These are phyloP conservation scores for Dasysyrphus tricinctus DNA, from an alignment of 2,888 invertebrate genomes.

Conservation along the genomic window DNA sequence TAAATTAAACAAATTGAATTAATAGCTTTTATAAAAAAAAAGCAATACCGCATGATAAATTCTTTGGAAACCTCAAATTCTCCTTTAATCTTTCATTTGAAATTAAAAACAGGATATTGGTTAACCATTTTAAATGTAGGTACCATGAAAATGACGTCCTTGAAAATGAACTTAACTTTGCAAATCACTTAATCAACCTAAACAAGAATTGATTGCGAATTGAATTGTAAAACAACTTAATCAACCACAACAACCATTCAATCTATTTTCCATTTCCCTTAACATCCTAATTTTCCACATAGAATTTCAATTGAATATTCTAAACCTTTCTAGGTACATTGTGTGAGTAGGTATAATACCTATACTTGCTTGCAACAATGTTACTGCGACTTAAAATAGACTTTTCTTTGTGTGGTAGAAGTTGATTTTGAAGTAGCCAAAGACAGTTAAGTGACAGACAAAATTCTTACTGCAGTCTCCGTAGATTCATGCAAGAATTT, in stretches of 20 bases:
- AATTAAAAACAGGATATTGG: background rate
- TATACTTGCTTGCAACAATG: background rate
- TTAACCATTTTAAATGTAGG: background rate
- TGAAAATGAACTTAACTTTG: background rate
- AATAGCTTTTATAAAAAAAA: no score
- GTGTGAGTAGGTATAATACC: background rate
- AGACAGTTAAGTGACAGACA: background rate
- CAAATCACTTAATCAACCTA: constrained; percentile 3
- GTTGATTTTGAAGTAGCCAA: background rate
- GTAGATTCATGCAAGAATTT: background rate
- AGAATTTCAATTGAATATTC: constrained; percentile 2
- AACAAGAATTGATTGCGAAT: constrained; percentile 20
- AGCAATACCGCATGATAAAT: no score
- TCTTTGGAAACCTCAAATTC: background rate
- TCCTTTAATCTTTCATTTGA: background rate
- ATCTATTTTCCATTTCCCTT: constrained; percentile 26
- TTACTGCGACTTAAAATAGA: background rate
- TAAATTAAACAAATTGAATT: no score
- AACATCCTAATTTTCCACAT: background rate
- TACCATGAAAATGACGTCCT: background rate
- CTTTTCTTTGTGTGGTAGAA: background rate
- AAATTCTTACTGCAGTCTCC: background rate
- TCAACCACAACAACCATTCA: constrained; percentile 26
- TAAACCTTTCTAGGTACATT: background rate
- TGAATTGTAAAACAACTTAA: background rate